Evolutionary conservation across 2,113 vertebrate genomes (phyloP).

Genomic region (Charadrius vociferus): DNA sequence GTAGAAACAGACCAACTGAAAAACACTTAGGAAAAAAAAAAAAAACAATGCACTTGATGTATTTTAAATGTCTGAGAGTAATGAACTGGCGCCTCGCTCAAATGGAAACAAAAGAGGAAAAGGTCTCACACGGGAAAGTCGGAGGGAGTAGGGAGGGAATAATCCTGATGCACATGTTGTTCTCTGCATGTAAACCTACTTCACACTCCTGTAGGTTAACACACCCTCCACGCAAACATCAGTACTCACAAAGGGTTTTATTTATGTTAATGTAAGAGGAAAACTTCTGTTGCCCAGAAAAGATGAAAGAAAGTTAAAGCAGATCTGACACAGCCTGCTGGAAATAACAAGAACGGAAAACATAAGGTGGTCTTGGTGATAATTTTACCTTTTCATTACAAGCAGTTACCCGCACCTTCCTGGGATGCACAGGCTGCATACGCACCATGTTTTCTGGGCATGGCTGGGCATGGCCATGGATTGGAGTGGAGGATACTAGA

Average conservation of each 20-base stretch:
- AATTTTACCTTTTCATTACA: not conserved
- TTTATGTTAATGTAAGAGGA: not conserved
- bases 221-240: not conserved
- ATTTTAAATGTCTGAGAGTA: conserved; percentile 34
- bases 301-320: not conserved
- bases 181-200: conserved; percentile 5
- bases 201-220: conserved; percentile 6
- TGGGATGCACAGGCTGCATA: not conserved
- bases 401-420: not conserved
- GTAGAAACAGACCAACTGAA: not conserved
- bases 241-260: conserved; percentile 4
- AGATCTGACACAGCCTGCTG: not conserved
- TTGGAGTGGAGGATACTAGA: not conserved
- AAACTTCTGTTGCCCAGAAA: not conserved
- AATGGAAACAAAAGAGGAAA: conserved; percentile 36
- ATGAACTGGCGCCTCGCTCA: conserved; percentile 10
- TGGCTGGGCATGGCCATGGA: not conserved
- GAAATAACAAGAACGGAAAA: not conserved
- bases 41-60: not conserved
- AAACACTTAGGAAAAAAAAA: not conserved
- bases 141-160: not conserved
- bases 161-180: not conserved
- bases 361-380: not conserved
- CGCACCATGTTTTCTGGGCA: not conserved
- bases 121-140: not conserved